A percentile compares a stretch with the other conserved stretches of the same genome.
These are phyloP conservation scores for Selenia dentaria DNA, from an alignment of 2,888 invertebrate species.

Conservation along the genomic window DNA sequence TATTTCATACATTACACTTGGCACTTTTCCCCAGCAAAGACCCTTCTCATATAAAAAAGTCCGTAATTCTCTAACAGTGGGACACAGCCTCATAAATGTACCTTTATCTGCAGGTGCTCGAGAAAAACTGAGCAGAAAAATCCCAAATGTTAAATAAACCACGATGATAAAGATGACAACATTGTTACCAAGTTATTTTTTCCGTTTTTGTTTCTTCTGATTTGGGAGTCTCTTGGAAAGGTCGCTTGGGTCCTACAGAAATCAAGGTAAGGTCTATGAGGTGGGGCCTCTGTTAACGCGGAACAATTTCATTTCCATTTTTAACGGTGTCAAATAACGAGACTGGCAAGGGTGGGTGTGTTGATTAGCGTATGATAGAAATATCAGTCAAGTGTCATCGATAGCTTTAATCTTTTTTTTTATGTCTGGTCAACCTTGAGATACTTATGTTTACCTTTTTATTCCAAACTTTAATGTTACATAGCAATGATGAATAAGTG, in stretches of 20 bases:
- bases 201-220: constrained; percentile 45
- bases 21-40: constrained; percentile 12
- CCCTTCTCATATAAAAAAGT: constrained; percentile 28
- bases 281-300: constrained; percentile 29
- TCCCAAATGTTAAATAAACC: constrained; percentile 54
- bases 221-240: constrained; percentile 46
- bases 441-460: too few relatives aligned
- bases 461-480: too few relatives aligned
- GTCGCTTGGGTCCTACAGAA: constrained; percentile 49
- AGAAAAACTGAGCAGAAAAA: constrained; percentile 34
- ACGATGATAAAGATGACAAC: constrained; percentile 51
- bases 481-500: too few relatives aligned
- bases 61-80: constrained; percentile 31
- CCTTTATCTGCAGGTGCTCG: constrained; percentile 28
- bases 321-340: too few relatives aligned
- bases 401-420: too few relatives aligned
- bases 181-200: constrained; percentile 46
- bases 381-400: too few relatives aligned
- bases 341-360: too few relatives aligned
- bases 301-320: too few relatives aligned
- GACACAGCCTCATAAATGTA: constrained; percentile 35
- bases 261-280: constrained; percentile 48
- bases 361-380: too few relatives aligned
- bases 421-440: too few relatives aligned
- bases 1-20: constrained; percentile 18